Percentiles rank a stretch among this genome's conserved stretches.
These are phyloP conservation scores for Sialis lutaria DNA, from an alignment of 2,888 invertebrate species.

Conservation along the genomic window DNA sequence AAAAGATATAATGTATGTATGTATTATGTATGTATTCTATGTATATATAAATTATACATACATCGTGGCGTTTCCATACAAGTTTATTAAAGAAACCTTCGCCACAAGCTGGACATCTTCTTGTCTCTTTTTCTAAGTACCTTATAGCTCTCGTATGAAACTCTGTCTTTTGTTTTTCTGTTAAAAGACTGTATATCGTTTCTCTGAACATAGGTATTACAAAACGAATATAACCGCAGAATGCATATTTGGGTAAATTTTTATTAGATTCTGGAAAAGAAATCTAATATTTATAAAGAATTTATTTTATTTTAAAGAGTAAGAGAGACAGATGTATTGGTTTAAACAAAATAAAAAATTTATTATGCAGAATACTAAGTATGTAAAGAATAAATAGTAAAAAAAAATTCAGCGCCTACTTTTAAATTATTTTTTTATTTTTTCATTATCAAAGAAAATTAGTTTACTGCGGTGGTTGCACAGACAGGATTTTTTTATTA, in stretches of 20 bases:
- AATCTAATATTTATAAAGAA: neutral
- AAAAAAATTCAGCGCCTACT: no score
- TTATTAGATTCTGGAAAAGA: constrained; percentile 25
- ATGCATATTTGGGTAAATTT: constrained; percentile 40
- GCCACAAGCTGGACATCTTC: constrained; percentile 37
- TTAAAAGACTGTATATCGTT: constrained; percentile 41
- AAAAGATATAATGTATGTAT: no score
- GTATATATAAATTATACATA: constrained; percentile 4
- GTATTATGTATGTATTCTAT: neutral
- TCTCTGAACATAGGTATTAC: constrained; percentile 35
- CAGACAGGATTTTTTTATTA: no score
- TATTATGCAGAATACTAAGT: no score
- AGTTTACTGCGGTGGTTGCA: no score
- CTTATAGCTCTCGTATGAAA: constrained; percentile 38
- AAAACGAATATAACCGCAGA: constrained; percentile 43
- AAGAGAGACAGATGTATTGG: no score
- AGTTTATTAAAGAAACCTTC: constrained; percentile 33
- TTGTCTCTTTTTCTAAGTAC: constrained; percentile 37
- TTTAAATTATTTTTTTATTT: no score
- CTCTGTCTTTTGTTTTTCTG: constrained; percentile 41
- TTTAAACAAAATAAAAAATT: no score
- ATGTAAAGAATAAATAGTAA: no score
- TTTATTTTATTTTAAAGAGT: no score
- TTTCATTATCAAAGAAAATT: no score
- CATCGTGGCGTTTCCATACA: constrained; percentile 24